A percentile compares a stretch with the other conserved stretches of the same genome.
phyloP scores from a whole-genome alignment of 2,888 invertebrate species.

The Nasonovia ribisnigri region DNA sequence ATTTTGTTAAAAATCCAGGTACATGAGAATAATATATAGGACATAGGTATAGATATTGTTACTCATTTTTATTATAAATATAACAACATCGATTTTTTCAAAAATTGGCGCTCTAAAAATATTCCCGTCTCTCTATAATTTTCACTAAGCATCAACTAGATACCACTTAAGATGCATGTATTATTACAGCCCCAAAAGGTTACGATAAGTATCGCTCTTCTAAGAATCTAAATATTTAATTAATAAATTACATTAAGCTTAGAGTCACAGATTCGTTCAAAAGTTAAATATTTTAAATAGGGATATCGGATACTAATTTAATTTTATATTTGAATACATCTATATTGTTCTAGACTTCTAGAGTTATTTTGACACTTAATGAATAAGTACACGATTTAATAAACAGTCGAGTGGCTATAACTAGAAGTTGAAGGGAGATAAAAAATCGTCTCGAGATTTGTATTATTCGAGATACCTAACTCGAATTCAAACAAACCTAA shows the following conservation, averaged over 20 bases:
- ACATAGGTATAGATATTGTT: background rate
- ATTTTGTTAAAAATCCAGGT: too few relatives aligned
- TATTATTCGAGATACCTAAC: too few relatives aligned
- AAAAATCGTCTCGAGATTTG: too few relatives aligned
- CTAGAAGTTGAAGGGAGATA: too few relatives aligned
- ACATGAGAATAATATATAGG: too few relatives aligned
- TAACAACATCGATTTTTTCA: background rate
- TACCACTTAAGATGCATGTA: background rate
- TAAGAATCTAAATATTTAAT: background rate
- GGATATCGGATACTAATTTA: background rate
- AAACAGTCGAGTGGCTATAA: too few relatives aligned
- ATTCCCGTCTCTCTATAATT: background rate
- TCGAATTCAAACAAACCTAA: too few relatives aligned
- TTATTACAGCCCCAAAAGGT: background rate
- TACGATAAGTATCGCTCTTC: background rate
- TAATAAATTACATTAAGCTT: background rate
- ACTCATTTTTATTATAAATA: background rate
- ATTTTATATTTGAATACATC: background rate
- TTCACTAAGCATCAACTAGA: background rate
- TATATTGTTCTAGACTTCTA: background rate
- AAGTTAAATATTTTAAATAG: too few relatives aligned
- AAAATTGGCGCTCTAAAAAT: background rate
- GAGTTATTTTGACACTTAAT: background rate
- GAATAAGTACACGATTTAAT: background rate
- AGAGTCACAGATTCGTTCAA: too few relatives aligned